Conservation (phyloP, 2,113 vertebrate species). For the Poecilia latipinna region DNA sequence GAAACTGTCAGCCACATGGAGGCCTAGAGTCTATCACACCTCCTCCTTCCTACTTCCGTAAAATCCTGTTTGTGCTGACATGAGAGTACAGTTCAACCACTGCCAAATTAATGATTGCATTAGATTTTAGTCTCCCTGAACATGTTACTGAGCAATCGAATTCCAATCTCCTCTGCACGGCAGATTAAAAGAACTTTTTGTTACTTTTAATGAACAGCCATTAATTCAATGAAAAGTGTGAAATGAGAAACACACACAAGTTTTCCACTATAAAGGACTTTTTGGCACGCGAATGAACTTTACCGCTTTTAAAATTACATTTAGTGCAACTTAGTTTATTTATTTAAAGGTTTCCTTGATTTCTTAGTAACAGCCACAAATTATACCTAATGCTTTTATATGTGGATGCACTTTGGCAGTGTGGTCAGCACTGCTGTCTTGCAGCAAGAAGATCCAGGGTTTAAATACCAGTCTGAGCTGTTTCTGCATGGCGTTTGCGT, state of each 20-base stretch:
- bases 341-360: neutral
- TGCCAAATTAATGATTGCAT: slow-evolving; percentile 11
- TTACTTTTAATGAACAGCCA: neutral
- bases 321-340: neutral
- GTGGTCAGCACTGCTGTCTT: too few relatives aligned
- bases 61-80: slow-evolving; percentile 59
- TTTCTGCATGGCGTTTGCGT: too few relatives aligned
- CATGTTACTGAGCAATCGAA: too few relatives aligned
- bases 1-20: slow-evolving; percentile 37
- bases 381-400: too few relatives aligned
- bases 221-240: neutral
- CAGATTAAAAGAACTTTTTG: neutral
- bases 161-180: neutral
- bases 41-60: slow-evolving; percentile 54
- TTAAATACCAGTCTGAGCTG: too few relatives aligned
- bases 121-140: neutral
- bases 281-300: neutral
- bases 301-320: neutral
- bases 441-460: too few relatives aligned
- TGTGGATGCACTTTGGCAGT: too few relatives aligned
- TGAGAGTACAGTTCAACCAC: slow-evolving; percentile 28
- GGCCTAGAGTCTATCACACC: slow-evolving; percentile 36
- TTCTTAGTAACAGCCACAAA: too few relatives aligned
- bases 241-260: neutral
- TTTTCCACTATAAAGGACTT: neutral